Conservation (phyloP, 92 coral and sea anemone genomes). For the Diadumene lineata region DNA sequence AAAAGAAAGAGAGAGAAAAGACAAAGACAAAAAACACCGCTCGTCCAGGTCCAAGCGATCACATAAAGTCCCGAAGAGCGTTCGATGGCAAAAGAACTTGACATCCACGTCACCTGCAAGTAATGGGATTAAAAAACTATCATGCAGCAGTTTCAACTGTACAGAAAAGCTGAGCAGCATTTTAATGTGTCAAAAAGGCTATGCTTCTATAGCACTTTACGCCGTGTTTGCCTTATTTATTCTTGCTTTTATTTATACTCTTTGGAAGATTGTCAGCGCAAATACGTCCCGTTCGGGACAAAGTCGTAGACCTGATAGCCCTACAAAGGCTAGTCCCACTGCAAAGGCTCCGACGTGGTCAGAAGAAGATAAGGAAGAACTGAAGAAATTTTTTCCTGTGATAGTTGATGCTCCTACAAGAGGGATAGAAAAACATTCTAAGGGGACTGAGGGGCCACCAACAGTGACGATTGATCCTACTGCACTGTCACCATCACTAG, state of each 20-base stretch:
- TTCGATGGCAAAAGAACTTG: conserved; percentile 48
- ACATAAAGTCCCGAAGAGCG: conserved; percentile 40
- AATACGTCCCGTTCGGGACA: conserved; percentile 73
- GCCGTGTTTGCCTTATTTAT: conserved; percentile 77
- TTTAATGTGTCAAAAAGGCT: conserved; percentile 85
- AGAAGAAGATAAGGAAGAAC: conserved; percentile 36
- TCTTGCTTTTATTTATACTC: conserved; percentile 72
- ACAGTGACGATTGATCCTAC: background rate
- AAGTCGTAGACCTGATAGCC: conserved; percentile 66
- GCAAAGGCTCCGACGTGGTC: conserved; percentile 52
- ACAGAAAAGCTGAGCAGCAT: conserved; percentile 74
- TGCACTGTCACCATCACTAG: background rate
- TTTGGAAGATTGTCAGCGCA: conserved; percentile 94
- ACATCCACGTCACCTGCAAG: conserved; percentile 7
- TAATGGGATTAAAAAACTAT: conserved; percentile 36
- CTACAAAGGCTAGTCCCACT: conserved; percentile 66
- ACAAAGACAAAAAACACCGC: conserved; percentile 32
- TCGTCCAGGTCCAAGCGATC: conserved; percentile 33
- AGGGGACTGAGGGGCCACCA: background rate
- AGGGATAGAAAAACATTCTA: background rate
- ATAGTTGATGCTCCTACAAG: background rate
- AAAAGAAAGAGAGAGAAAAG: no score
- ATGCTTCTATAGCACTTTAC: conserved; percentile 90
- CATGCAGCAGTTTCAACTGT: conserved; percentile 58
- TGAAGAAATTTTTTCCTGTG: conserved; percentile 25